Base-by-base conservation (phyloP, 2,888 invertebrate species). In the Andrena minutula region DNA sequence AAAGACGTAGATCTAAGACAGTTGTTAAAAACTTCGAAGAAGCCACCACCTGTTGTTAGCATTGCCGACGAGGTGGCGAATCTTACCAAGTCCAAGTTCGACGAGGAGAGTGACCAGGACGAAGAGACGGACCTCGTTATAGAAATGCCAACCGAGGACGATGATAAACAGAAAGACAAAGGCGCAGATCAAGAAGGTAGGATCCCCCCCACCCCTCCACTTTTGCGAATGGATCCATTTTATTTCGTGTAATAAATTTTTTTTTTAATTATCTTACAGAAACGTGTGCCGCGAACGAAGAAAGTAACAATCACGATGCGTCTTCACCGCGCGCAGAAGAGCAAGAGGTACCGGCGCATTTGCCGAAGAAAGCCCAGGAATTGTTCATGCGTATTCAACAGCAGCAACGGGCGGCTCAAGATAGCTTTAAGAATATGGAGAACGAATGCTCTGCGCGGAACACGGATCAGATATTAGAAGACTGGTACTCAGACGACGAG, bases 401-500 rank as follows among this genome's bases (percentile, higher is more conserved):
- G 64, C 96, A 96, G 82, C 96, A 96, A 87, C 94, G 95, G 77
- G 95, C 91, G 2, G 93, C 92, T 6, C 91, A 91, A 35, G 93
- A 94, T 51, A 94, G 93, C 83, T 92, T 91, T 35, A 91, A 95
- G 77, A 95, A 94, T 68, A 90, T 94, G 70, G 94, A 94, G 75
- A 92, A 92, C 2, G 92, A 94, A 60, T 82, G 90, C 20, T 71
- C 84, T 2, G 72, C 89, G 26, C 91, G 90, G 35, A 92, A 92
- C 41, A 88, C 91, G 0, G 90, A 89, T 23, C 90, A 90, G 70
- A 90, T 92, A 75, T 93, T 94, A 60, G 94, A 94, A 75, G 96
- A 96, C 93, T 97, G 97, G 96, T 97, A 97, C 91, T 97, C 97
- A 1, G 97, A 97, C 91, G 97, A 97, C 85, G 97, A 97, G 89